phyloP scores from a whole-genome alignment of 2,113 vertebrate species.

The Carassius gibelio region DNA sequence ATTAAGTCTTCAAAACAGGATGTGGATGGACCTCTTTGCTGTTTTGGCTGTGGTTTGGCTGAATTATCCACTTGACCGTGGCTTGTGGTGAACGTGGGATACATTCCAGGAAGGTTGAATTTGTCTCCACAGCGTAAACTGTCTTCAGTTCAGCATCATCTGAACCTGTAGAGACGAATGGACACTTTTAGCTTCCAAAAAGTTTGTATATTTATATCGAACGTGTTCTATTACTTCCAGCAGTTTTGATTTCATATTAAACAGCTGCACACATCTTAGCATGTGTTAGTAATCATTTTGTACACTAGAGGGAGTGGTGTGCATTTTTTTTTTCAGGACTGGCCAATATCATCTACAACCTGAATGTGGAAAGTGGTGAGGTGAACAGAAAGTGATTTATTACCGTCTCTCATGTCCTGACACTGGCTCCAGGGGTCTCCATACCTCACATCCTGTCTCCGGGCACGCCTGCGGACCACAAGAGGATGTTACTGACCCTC shows the following conservation, averaged over 20 bases:
- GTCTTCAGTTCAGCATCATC: constrained; percentile 65
- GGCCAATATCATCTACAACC: neutral
- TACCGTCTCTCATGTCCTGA: constrained; percentile 76
- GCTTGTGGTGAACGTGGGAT: constrained; percentile 71
- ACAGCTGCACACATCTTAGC: neutral
- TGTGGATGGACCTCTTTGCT: constrained; percentile 68
- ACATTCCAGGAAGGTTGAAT: constrained; percentile 85
- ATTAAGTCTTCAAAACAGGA: neutral
- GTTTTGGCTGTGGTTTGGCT: constrained; percentile 29
- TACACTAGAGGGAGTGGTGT: constrained; percentile 27
- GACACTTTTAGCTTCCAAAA: neutral
- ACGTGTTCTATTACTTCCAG: neutral
- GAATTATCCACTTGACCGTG: constrained; percentile 72
- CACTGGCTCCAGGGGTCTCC: constrained; percentile 82
- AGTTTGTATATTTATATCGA: neutral
- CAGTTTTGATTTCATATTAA: neutral
- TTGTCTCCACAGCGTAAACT: constrained; percentile 82
- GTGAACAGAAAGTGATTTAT: constrained; percentile 52
- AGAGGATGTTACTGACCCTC: neutral
- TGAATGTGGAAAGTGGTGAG: neutral
- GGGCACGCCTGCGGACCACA: constrained; percentile 68
- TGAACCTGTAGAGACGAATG: constrained; percentile 43
- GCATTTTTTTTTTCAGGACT: neutral
- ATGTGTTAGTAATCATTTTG: neutral
- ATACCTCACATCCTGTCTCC: constrained; percentile 79